Base-by-base conservation (phyloP, 1,140 invertebrate species). In the Calephelis virginiensis region DNA sequence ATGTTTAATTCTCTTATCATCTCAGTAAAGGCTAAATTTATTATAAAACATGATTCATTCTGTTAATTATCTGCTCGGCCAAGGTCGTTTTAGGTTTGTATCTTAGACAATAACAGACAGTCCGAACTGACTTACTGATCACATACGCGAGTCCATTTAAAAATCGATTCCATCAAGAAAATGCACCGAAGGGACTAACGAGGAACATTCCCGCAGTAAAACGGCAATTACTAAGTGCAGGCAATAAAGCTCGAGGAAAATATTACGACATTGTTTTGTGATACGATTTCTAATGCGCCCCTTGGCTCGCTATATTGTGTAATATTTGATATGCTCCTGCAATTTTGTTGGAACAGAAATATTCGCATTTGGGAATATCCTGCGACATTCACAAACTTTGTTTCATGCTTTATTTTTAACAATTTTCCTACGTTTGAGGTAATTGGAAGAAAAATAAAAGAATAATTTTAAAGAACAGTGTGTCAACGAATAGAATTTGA, bases 141-240 rank as follows among this genome's bases (percentile, higher is more conserved):
- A 56, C 17, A 73, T 67, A 70, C 69, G 70, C 45, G 62, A 50
- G 68, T 71, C 69, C 71, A 71, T 73, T 71, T 71, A 40, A 49
- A 61, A 64, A 69, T 69, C 68, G 61, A 67, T 70, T 64, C 14
- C 37, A 50, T 61, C 40, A 64, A 61, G 53, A 61, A 63, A 66
- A 69, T 60, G 60, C 67, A 62, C 67, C 63, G 49, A 66, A 49
- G 67, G 67, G 70, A 68, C 60, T 66, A 64, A 50, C 43, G 45
- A 66, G 61, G 64, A 65, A 66, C 64, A 59, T 63, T 49, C 61
- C 45, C 11, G 65, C 66, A 73, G 72, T 77, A 78, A 77, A 78
- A 74, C 66, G 64, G 43, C 73, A 73, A 75, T 74, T 70, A 71
- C 68, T 66, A 67, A 66, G 61, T 71, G 72, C 69, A 66, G 61